These are phyloP conservation scores for Lathamus discolor DNA, from an alignment of 2,113 vertebrate species.

Conservation along the genomic window DNA sequence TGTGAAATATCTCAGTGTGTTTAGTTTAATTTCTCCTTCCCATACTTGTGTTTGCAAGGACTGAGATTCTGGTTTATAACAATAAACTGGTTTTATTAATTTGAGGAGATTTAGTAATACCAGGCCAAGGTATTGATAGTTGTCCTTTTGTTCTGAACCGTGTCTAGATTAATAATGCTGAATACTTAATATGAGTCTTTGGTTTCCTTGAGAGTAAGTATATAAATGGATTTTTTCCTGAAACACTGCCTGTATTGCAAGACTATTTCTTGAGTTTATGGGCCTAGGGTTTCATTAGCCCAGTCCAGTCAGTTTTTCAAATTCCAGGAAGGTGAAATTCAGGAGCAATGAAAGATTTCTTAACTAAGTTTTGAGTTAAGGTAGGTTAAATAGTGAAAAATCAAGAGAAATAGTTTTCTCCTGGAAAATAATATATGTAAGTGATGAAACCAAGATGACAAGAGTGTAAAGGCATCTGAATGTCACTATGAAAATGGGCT, in stretches of 20 bases:
- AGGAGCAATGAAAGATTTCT: not conserved
- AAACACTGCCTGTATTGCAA: not conserved
- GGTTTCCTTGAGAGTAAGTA: not conserved
- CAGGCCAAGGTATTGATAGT: not conserved
- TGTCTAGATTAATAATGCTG: not conserved
- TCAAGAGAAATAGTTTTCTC: not conserved
- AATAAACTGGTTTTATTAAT: not conserved
- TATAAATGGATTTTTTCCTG: not conserved
- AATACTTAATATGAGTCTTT: not conserved
- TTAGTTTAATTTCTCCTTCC: not conserved
- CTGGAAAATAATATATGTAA: not conserved
- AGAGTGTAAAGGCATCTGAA: not conserved
- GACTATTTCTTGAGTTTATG: not conserved
- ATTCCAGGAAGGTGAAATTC: not conserved
- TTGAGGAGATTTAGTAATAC: not conserved
- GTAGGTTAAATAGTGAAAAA: not conserved
- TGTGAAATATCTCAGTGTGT: rapidly evolving
- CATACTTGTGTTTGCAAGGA: not conserved
- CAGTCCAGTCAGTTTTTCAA: not conserved
- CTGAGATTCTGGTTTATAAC: not conserved
- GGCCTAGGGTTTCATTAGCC: not conserved
- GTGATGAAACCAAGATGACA: not conserved
- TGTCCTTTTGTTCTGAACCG: not conserved
- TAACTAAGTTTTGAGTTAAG: not conserved
- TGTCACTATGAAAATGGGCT: not conserved